Conservation (phyloP, 2,797 vertebrate genomes). For the Sebastes umbrosus region DNA sequence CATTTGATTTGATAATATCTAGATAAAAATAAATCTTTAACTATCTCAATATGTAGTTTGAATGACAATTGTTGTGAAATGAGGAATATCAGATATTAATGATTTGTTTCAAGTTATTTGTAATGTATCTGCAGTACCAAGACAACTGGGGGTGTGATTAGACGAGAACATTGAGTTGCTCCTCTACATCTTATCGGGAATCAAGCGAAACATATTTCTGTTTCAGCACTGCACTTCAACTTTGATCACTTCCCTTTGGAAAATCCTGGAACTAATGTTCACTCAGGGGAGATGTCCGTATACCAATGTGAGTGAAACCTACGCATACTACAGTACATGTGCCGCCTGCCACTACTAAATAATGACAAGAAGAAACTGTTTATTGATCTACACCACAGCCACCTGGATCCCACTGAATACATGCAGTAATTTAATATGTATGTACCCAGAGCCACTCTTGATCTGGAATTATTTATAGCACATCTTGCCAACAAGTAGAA, state of each 20-base stretch:
- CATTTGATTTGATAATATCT: background rate
- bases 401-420: conserved; percentile 19
- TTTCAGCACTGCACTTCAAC: conserved; percentile 9
- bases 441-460: conserved; percentile 8
- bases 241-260: conserved; percentile 24
- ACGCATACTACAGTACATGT: background rate
- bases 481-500: conserved; percentile 11
- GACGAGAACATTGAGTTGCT: background rate
- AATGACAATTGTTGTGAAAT: background rate
- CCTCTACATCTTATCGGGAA: background rate
- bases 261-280: conserved; percentile 18
- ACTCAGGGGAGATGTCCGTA: background rate
- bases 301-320: background rate
- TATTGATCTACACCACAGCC: conserved; percentile 38
- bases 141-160: rapidly evolving
- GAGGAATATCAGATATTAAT: background rate
- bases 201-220: background rate
- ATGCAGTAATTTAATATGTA: conserved; percentile 34
- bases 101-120: background rate
- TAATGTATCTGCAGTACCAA: background rate
- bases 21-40: background rate
- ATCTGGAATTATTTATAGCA: conserved; percentile 39
- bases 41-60: background rate
- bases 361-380: background rate
- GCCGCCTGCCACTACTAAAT: background rate